Percentiles rank a stretch among this genome's conserved stretches.
Conservation (phyloP, 23 tunicate species). For the Oikopleura albicans region DNA sequence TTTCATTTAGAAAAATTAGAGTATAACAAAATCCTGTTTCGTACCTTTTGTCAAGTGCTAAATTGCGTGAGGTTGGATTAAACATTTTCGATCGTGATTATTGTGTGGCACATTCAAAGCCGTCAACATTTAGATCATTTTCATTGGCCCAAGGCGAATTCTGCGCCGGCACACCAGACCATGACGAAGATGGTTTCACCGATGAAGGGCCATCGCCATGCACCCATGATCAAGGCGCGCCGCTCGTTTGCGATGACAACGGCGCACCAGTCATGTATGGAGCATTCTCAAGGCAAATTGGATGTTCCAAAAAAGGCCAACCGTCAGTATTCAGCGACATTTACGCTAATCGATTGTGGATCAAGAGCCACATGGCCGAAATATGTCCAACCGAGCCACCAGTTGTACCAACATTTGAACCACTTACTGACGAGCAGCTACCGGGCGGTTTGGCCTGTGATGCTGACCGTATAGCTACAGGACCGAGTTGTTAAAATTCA, state of each 20-base stretch:
- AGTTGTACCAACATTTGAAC: too few species aligned
- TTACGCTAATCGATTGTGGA: not conserved
- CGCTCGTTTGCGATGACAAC: not conserved
- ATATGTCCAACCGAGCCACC: not conserved
- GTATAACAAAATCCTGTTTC: too few species aligned
- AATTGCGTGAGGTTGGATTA: too few species aligned
- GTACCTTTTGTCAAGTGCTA: too few species aligned
- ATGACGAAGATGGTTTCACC: not conserved
- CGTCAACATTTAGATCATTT: not conserved
- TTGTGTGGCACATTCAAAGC: not conserved
- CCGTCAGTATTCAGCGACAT: not conserved
- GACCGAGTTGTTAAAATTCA: too few species aligned
- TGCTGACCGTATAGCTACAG: too few species aligned
- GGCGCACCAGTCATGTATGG: not conserved
- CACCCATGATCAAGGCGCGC: not conserved
- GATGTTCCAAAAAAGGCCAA: not conserved
- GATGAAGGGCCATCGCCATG: not conserved
- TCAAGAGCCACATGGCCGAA: not conserved
- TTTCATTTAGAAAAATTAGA: too few species aligned
- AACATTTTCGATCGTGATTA: not conserved
- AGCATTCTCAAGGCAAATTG: not conserved
- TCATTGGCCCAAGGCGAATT: not conserved
- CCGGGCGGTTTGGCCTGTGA: too few species aligned
- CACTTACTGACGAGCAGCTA: too few species aligned
- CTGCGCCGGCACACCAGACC: not conserved